Percentiles rank a stretch among this genome's conserved stretches.
Evolutionary conservation across 2,113 vertebrate species (phyloP).

Genomic region (Emydocephalus ijimae): DNA sequence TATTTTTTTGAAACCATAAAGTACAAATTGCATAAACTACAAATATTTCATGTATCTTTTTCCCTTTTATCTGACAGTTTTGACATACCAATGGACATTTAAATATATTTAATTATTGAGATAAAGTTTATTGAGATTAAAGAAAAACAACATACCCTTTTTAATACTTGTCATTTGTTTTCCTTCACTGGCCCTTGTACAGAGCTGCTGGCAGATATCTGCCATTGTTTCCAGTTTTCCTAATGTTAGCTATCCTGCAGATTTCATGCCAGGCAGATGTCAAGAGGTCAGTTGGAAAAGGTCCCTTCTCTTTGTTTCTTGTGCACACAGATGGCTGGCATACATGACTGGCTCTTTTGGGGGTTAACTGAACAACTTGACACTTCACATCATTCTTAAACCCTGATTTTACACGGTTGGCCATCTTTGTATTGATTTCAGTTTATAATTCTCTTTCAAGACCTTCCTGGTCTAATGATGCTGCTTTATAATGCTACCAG

Average conservation of each 20-base stretch:
- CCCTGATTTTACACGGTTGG: slow-evolving; percentile 10
- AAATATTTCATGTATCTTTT: background rate
- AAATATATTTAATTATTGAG: background rate
- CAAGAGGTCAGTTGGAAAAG: slow-evolving; percentile 31
- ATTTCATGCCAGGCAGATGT: slow-evolving; percentile 45
- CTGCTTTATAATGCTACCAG: background rate
- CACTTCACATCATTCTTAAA: slow-evolving; percentile 24
- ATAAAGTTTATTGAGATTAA: background rate
- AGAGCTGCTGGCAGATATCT: slow-evolving; percentile 14
- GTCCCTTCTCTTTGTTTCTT: slow-evolving; percentile 46
- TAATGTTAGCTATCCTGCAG: background rate
- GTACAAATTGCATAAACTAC: background rate
- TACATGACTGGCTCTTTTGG: slow-evolving; percentile 19
- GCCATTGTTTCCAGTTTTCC: slow-evolving; percentile 23
- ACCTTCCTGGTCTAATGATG: background rate
- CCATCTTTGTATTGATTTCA: background rate
- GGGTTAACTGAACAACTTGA: background rate
- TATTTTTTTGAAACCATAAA: background rate
- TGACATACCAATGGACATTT: background rate
- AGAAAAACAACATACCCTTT: fast-evolving
- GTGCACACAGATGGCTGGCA: slow-evolving; percentile 49
- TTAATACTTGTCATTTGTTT: background rate
- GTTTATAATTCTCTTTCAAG: slow-evolving; percentile 7
- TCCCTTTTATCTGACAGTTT: background rate
- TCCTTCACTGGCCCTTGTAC: background rate